phyloP scores from a whole-genome alignment of 2,888 invertebrate genomes.

The Muscina levida region DNA sequence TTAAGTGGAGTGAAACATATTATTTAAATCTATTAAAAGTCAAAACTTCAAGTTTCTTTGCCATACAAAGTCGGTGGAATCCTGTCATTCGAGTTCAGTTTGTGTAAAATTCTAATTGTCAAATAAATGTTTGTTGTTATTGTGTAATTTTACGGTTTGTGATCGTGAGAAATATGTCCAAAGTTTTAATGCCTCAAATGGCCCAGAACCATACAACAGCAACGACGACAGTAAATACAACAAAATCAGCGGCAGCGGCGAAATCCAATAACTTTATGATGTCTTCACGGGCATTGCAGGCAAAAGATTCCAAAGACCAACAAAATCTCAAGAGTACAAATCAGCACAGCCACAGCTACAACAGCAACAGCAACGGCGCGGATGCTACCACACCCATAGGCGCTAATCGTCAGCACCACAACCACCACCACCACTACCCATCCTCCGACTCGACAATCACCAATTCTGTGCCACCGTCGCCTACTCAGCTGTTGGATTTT shows the following conservation, averaged over 20 bases:
- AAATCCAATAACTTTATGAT: constrained; percentile 55
- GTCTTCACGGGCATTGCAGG: constrained; percentile 57
- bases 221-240: constrained; percentile 41
- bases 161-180: constrained; percentile 69
- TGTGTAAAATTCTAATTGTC: neutral
- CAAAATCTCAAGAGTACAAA: constrained; percentile 43
- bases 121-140: neutral
- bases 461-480: constrained; percentile 39
- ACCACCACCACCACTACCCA: neutral
- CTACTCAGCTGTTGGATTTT: constrained; percentile 66
- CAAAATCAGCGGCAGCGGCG: constrained; percentile 17
- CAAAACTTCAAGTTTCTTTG: neutral
- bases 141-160: constrained; percentile 3
- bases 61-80: too few relatives aligned
- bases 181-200: constrained; percentile 72
- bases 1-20: too few relatives aligned
- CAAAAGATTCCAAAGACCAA: constrained; percentile 50
- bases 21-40: too few relatives aligned
- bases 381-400: constrained; percentile 16
- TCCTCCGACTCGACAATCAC: constrained; percentile 43
- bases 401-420: neutral
- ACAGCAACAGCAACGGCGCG: constrained; percentile 21
- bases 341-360: constrained; percentile 40
- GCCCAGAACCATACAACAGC: constrained; percentile 39
- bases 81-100: neutral